Evolutionary conservation across 2,113 vertebrate species (phyloP).

Genomic region (Aleadryas rufinucha): DNA sequence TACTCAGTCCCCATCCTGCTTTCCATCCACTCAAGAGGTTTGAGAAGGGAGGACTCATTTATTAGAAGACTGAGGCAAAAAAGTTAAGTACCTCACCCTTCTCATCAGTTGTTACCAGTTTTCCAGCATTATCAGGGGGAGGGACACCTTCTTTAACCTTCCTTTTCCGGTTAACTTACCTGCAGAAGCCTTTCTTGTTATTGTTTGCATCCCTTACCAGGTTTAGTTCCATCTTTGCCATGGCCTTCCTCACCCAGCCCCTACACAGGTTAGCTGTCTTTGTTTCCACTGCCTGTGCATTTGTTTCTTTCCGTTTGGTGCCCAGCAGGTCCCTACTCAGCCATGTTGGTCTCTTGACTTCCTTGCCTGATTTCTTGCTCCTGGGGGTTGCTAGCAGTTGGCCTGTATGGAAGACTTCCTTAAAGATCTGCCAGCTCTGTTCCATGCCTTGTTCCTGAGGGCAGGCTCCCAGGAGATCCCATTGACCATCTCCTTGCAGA

Average conservation of each 20-base stretch:
- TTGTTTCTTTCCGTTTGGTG: not conserved
- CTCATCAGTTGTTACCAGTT: not conserved
- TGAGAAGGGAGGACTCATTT: not conserved
- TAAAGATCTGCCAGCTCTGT: not conserved
- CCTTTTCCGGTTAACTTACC: not conserved
- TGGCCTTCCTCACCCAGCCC: not conserved
- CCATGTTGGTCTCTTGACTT: not conserved
- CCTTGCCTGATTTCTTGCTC: not conserved
- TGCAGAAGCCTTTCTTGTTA: not conserved
- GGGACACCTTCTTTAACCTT: not conserved
- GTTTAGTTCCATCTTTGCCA: not conserved
- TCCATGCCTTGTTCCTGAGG: not conserved
- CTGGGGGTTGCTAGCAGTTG: not conserved
- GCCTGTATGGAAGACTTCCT: not conserved
- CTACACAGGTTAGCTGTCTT: not conserved
- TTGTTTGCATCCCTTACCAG: not conserved
- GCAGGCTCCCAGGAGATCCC: not conserved
- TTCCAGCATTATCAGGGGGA: not conserved
- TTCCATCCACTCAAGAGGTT: not conserved
- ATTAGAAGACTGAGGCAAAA: not conserved
- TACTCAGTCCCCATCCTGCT: not conserved
- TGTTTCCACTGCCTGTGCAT: not conserved
- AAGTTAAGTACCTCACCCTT: not conserved
- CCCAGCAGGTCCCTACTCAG: not conserved
- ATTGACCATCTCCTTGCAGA: not conserved